Evolutionary conservation across 2,797 vertebrate genomes (phyloP).

Genomic region (Ibycter americanus): DNA sequence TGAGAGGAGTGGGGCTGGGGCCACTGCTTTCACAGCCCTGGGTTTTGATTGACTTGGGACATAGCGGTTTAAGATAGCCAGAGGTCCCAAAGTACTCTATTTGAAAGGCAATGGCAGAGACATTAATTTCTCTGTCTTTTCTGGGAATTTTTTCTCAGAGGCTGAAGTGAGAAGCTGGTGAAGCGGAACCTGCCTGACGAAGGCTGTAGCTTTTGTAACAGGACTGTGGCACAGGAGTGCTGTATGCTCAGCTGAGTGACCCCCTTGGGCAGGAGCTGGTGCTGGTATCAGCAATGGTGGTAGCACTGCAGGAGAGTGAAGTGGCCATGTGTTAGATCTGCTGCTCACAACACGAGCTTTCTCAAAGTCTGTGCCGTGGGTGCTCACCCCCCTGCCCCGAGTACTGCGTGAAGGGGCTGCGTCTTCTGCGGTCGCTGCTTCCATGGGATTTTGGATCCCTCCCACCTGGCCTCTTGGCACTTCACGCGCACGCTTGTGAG

Average conservation of each 20-base stretch:
- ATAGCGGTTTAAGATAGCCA: not conserved
- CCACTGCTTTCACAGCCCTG: not conserved
- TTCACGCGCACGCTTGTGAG: not conserved
- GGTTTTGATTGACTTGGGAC: not conserved
- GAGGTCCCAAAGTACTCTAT: not conserved
- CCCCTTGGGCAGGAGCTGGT: not conserved
- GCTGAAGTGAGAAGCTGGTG: not conserved
- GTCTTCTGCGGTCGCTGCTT: not conserved
- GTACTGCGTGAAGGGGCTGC: not conserved
- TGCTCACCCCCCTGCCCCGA: not conserved
- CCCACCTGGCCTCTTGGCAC: not conserved
- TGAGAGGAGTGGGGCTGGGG: rapidly evolving
- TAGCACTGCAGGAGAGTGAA: not conserved
- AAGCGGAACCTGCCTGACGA: not conserved
- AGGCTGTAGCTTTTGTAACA: not conserved
- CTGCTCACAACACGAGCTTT: not conserved
- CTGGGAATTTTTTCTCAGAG: not conserved
- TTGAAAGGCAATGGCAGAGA: not conserved
- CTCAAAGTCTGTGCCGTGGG: not conserved
- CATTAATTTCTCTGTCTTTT: not conserved
- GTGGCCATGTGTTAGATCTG: not conserved
- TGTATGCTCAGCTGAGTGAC: not conserved
- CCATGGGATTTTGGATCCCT: not conserved
- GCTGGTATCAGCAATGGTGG: not conserved
- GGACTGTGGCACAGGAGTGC: rapidly evolving